A percentile compares a stretch with the other conserved stretches of the same genome.
These are phyloP conservation scores for Melanotaenia duboulayi DNA, from an alignment of 2,113 vertebrate genomes.

Conservation along the genomic window DNA sequence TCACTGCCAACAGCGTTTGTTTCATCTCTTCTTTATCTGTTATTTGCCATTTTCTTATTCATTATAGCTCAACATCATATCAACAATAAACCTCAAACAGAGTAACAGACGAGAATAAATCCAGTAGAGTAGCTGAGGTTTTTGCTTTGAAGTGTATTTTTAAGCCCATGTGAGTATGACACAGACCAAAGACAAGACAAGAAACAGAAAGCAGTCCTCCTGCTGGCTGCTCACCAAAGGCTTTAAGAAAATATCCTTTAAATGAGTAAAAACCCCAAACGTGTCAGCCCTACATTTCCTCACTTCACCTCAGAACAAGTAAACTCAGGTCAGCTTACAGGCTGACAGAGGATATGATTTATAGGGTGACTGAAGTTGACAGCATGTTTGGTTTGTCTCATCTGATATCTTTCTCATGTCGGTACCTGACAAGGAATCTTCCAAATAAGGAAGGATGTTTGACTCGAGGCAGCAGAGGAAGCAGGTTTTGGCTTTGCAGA, in stretches of 20 bases:
- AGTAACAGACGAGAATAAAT: neutral
- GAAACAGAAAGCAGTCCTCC: no score
- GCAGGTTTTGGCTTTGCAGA: neutral
- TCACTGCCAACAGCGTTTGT: neutral
- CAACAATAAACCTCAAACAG: neutral
- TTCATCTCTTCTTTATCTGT: neutral
- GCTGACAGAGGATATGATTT: constrained; percentile 8
- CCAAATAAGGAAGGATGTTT: constrained; percentile 10
- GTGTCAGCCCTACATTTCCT: neutral
- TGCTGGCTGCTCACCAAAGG: neutral
- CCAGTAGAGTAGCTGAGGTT: no score
- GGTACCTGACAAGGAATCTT: constrained; percentile 37
- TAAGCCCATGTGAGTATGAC: neutral
- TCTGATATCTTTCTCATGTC: constrained; percentile 36
- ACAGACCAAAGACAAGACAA: no score
- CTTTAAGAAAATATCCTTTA: neutral
- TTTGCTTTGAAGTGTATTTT: neutral
- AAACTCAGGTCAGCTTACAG: neutral
- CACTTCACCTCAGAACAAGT: neutral
- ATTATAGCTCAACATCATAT: neutral
- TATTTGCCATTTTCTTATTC: neutral
- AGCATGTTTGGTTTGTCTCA: constrained; percentile 2
- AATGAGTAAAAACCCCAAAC: neutral
- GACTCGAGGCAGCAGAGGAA: constrained; percentile 24
- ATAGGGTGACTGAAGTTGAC: neutral